Evolutionary conservation across 2,113 vertebrate genomes (phyloP).

Genomic region (Sinosuthora webbiana): DNA sequence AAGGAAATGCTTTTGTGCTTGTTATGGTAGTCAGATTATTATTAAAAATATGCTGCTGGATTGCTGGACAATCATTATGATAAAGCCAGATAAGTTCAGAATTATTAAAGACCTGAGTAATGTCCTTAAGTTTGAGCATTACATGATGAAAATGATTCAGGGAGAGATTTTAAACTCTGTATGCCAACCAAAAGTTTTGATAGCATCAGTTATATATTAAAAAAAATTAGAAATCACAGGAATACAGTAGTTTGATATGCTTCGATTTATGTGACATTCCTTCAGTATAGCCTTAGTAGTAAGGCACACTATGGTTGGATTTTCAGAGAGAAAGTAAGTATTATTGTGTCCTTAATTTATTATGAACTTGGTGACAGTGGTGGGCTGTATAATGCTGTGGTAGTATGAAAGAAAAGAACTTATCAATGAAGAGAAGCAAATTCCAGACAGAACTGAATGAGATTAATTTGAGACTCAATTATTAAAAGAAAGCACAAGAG

Average conservation of each 20-base stretch:
- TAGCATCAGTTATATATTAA: background rate
- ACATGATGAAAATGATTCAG: background rate
- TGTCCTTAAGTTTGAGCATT: background rate
- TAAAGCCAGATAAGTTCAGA: background rate
- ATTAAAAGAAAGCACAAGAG: background rate
- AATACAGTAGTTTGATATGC: rapidly evolving
- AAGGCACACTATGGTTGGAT: background rate
- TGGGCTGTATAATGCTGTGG: background rate
- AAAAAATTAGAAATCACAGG: background rate
- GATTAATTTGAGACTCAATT: background rate
- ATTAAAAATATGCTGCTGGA: background rate
- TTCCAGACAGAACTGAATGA: background rate
- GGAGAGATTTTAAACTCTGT: background rate
- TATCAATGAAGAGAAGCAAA: background rate
- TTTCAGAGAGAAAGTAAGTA: background rate
- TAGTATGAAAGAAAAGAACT: background rate
- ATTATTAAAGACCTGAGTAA: background rate
- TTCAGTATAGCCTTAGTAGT: background rate
- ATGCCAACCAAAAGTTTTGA: background rate
- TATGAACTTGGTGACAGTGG: background rate
- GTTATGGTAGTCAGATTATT: background rate
- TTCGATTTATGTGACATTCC: background rate
- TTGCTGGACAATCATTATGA: background rate
- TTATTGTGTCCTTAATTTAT: background rate
- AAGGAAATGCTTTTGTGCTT: background rate